Percentiles rank a stretch among this genome's conserved stretches.
Conservation (phyloP, 1,140 invertebrate genomes). For the Latrodectus geometricus region DNA sequence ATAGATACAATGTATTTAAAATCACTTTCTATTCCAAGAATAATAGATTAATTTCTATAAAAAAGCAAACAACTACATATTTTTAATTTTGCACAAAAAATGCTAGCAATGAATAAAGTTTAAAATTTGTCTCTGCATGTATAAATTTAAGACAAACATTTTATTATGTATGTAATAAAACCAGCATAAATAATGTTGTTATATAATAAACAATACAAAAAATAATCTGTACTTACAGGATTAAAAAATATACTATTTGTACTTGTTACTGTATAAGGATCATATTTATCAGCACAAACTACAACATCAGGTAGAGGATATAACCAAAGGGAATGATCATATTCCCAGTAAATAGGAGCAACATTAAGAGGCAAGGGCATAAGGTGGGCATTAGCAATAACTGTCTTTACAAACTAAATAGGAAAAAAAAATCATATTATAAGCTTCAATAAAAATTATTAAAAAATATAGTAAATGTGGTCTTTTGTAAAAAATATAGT, state of each 20-base stretch:
- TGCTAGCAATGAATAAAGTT: no score
- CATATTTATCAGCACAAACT: constrained; percentile 89
- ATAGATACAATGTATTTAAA: no score
- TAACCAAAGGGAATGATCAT: constrained; percentile 84
- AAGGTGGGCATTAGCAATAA: constrained; percentile 90
- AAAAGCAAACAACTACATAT: no score
- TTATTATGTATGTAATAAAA: no score
- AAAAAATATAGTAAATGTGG: not conserved
- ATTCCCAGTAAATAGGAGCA: constrained; percentile 90
- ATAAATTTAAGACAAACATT: no score
- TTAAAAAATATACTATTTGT: constrained; percentile 86
- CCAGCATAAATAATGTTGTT: no score
- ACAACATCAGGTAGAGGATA: constrained; percentile 93
- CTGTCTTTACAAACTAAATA: constrained; percentile 84
- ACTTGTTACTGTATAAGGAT: constrained; percentile 81
- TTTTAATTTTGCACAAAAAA: no score
- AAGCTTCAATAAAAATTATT: constrained; percentile 4
- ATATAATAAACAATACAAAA: no score
- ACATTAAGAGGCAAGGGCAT: constrained; percentile 86
- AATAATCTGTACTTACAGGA: constrained; percentile 75
- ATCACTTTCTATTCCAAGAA: no score
- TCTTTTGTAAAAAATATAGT: no score
- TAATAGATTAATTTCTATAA: no score
- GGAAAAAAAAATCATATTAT: constrained; percentile 41
- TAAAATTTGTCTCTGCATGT: no score